Evolutionary conservation across 2,888 invertebrate genomes (phyloP), one percentile per base, ranked within the genome.

Genomic region (Hipparchia semele): DNA sequence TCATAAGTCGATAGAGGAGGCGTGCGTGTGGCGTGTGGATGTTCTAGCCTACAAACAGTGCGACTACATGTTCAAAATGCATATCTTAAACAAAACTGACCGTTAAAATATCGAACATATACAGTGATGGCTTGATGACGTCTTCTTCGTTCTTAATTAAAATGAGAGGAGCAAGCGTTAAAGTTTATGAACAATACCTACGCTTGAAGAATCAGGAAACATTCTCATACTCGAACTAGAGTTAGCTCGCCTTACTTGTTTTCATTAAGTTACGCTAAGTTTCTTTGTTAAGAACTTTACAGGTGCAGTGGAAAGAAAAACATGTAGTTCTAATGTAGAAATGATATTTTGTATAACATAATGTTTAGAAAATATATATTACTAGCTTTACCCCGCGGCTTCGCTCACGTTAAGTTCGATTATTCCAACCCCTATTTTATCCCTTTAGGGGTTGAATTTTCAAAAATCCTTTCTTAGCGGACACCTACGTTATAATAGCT

Each of bases 221-320:
- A 61, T 46, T 23, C 23, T 4, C 59, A 59, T 23, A 45, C 12
- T 61, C 46, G 45, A 39, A 39, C 39, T 2, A 39, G 39, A 39
- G 39, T 39, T 39, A 60, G 61, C 7, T 61, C n/a, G 45, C 12
- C 39, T 45, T n/a, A 7, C 45, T 46, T 61, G 61, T 13, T 61
- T 61, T 2, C n/a, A 61, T 45, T 46, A 61, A 61, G 61, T 61
- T 46, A 61, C 61, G 45, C 61, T 12, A 45, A n/a, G 45, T 45
- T 61, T 45, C 46, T 61, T 45, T 45, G 61, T 46, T 61, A 46
- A 61, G 46, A 61, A 61, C 46, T 45, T 61, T 8, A 61, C 61
- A 46, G 61, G 45, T 61, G 46, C 61, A 61, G 46, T 46, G 7
- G 7, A 61, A n/a, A 45, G 23, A 45, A 46, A 7, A 45, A 61